Base-by-base conservation (phyloP, 2,888 invertebrate species). In the Phoenoteleia sp. region DNA sequence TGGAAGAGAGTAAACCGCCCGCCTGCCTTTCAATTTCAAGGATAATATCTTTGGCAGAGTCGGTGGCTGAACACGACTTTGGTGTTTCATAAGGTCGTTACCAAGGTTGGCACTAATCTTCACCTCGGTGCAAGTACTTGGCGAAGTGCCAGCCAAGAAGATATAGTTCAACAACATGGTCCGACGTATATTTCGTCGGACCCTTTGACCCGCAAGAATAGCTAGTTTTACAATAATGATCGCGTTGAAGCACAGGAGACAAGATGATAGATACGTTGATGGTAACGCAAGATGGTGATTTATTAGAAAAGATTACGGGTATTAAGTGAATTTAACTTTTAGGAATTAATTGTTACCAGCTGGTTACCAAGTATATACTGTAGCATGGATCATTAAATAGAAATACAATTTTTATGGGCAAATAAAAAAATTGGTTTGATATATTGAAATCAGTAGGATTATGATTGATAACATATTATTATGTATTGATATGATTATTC, bases 71-170 rank as follows among this genome's bases (percentile, higher is more conserved):
- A 47, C 84, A 79, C 87, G 87, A 89, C 83, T 89, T 88, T 85
- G 86, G 88, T 91, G 88, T 91, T 91, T 91, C 91, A 91, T 89
- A 91, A 91, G 89, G 89, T 91, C 90, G 90, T 91, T 91, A 91
- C 88, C 86, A 87, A 89, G 87, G 88, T 88, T 89, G 89, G 87
- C 89, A 90, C 90, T 91, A 91, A 91, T 91, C 90, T 91, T 91
- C 89, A 82, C 90, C 86, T 86, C 84, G 85, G 88, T 89, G 87
- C 90, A 85, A 89, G 88, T 87, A 87, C 83, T 87, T 91, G 91
- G 89, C 90, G 88, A 89, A 89, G 84, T 91, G 90, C 91, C 91
- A 87, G 83, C 45, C 82, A 83, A 72, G 83, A 89, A 91, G 90
- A 91, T 90, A 90, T 90, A 89, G 90, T 17, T 84, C 81, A 67